These are phyloP conservation scores for Pollenia angustigena DNA, from an alignment of 2,888 invertebrate species.

Conservation along the genomic window DNA sequence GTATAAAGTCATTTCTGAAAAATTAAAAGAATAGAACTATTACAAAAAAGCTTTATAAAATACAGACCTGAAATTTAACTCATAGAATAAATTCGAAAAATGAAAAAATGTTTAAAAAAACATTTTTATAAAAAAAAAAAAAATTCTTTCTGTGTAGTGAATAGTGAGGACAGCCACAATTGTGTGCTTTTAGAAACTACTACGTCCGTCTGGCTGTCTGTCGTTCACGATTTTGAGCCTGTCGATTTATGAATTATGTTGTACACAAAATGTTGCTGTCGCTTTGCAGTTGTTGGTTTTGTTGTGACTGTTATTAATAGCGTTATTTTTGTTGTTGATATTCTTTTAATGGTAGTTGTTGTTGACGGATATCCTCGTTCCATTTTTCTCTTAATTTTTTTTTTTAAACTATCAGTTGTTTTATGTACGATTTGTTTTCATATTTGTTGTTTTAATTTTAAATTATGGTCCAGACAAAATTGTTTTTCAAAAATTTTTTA, in stretches of 20 bases:
- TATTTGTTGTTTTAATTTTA: not conserved
- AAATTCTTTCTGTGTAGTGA: not conserved
- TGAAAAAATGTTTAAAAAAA: too few species aligned
- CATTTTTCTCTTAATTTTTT: constrained; percentile 30
- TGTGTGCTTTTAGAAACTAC: not conserved
- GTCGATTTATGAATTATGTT: constrained; percentile 59
- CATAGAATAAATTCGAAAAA: too few species aligned
- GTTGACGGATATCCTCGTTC: constrained; percentile 65
- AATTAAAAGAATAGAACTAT: too few species aligned
- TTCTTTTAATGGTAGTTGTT: constrained; percentile 2
- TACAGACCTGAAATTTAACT: too few species aligned
- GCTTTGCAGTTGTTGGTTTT: constrained; percentile 5
- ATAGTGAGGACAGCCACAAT: not conserved
- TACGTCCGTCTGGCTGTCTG: not conserved
- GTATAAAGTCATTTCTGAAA: too few species aligned
- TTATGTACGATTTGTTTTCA: constrained; percentile 33
- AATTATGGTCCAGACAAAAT: not conserved
- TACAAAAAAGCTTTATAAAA: too few species aligned
- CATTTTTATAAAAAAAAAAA: not conserved
- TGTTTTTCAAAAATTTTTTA: not conserved
- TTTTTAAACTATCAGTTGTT: constrained; percentile 27
- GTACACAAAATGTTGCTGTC: constrained; percentile 35
- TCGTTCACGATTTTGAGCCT: constrained; percentile 35
- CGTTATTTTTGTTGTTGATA: not conserved
- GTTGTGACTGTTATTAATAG: constrained; percentile 23